phyloP scores from a whole-genome alignment of 2,113 vertebrate genomes.

The Phycodurus eques region DNA sequence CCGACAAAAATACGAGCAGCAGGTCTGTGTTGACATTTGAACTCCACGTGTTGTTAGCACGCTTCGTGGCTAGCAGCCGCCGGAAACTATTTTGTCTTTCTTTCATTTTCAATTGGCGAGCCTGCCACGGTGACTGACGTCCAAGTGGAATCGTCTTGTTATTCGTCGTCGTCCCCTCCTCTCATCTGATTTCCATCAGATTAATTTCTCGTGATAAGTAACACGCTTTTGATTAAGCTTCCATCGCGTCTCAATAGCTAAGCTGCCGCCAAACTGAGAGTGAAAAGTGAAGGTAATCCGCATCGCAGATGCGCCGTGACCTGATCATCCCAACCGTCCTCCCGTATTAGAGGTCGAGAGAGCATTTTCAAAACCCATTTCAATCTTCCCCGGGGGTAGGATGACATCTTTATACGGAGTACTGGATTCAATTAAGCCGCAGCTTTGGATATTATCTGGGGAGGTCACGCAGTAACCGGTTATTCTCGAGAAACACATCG shows the following conservation, averaged over 20 bases:
- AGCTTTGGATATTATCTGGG: slow-evolving; percentile 30
- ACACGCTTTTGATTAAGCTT: slow-evolving; percentile 49
- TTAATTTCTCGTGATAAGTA: slow-evolving; percentile 47
- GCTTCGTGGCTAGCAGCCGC: neutral
- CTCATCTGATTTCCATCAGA: slow-evolving; percentile 34
- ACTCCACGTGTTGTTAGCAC: neutral
- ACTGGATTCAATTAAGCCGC: slow-evolving; percentile 41
- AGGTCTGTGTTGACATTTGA: slow-evolving; percentile 73
- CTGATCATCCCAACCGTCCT: slow-evolving; percentile 46
- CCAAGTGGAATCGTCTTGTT: slow-evolving; percentile 33
- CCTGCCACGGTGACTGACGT: slow-evolving; percentile 19
- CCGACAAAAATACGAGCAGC: slow-evolving; percentile 81
- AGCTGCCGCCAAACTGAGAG: slow-evolving; percentile 27
- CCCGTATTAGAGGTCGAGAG: slow-evolving; percentile 46
- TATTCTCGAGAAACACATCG: neutral
- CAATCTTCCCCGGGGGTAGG: slow-evolving; percentile 40
- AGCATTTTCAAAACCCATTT: slow-evolving; percentile 41
- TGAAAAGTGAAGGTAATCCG: slow-evolving; percentile 48
- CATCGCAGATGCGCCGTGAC: slow-evolving; percentile 10
- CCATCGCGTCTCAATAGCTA: slow-evolving; percentile 41
- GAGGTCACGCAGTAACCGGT: neutral
- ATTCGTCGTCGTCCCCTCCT: slow-evolving; percentile 31
- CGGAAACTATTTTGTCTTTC: slow-evolving; percentile 1
- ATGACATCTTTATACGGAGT: slow-evolving; percentile 18
- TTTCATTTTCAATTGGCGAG: slow-evolving; percentile 17